Evolutionary conservation across 2,797 vertebrate genomes (phyloP), one percentile per base, ranked within the genome.

Genomic region (Sylvilagus floridanus): DNA sequence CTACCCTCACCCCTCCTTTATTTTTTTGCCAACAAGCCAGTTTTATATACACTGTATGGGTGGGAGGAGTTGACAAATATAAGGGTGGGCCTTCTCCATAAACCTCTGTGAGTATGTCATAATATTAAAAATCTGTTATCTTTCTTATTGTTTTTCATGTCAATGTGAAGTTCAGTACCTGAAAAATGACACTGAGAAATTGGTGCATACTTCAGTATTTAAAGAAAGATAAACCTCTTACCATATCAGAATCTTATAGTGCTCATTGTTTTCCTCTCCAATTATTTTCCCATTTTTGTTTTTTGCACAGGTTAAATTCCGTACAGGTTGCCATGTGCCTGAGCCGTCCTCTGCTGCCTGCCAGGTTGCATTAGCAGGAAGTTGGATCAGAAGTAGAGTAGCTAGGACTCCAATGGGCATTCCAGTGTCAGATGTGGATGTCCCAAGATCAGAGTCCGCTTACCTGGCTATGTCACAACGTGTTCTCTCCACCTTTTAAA

Each of bases 211-310:
- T 96, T 96, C 52, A 94, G 86, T 84, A 96, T 7, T 28, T 97
- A 93, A 63, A 16, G 3, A 26, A 32, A 85, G 84, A 93, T 94
- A 97, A 94, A 88, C 88, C 28, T 97, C 66, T 82, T 96, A 96
- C 96, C 83, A 66, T 97, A 96, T 97, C 94, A 94, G 92, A 96
- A 91, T 97, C 94, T 94, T 97, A 81, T 28, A 90, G 91, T 92
- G 94, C 85, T 95, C 96, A 94, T 88, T 98, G 92, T 96, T 98
- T 95, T 96, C 92, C n/a, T 93, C 90, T 60, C 35, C 66, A 97
- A 97, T 84, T 93, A 96, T 97, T 97, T 97, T 97, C 66, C 97
- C 26, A 28, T 96, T 97, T 98, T 96, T 93, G 96, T 97, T 97
- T 87, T 96, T 93, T 95, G 82, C 87, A 94, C 47, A 78, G 95